Evolutionary conservation across 2,113 vertebrate species (phyloP), one percentile per base, ranked within the genome.

Genomic region (Trogon surrucura): DNA sequence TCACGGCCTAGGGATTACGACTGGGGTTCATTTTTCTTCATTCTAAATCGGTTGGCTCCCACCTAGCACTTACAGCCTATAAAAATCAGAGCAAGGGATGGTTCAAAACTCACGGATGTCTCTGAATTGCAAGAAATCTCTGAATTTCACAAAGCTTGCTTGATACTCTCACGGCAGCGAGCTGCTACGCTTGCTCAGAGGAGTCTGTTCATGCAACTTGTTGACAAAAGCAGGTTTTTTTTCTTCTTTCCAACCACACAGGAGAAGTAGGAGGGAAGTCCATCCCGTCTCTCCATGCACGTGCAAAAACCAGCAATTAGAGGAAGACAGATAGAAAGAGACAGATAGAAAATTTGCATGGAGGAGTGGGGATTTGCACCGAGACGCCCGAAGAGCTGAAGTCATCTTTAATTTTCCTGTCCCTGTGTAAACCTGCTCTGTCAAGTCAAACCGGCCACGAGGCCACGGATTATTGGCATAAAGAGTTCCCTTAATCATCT

Each of bases 391-490:
- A 85, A 91, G 92, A 80, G 34, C 82, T 41, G 47, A 67, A 95
- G 70, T 94, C 53, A 38, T 82, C 87, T 85, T 95, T 73, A 45
- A 89, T 96, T 95, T 95, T 82, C 58, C 36, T 36, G 41, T 89
- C 61, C 57, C 66, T 41, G 2, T 57, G 17, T 81, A 66, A 88
- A 69, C n/a, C 64, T 50, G 15, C 27, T 93, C 57, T 44, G 80
- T 53, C 1, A 9, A 89, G 50, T 61, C 80, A 56, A 25, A 23
- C 9, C 9, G 72, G 67, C 80, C 9, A 5, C 4, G 2, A 72
- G 74, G 78, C 81, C 60, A 8, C 2, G 10, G 73, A 23, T 85
- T 90, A 20, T 26, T 12, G 56, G 41, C 71, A 56, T 64, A 44
- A 73, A 32, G 71, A 73, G 72, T 84, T 93, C 80, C 30, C 6